Evolutionary conservation across 2,113 vertebrate genomes (phyloP).

Genomic region (Lophotis ruficrista): DNA sequence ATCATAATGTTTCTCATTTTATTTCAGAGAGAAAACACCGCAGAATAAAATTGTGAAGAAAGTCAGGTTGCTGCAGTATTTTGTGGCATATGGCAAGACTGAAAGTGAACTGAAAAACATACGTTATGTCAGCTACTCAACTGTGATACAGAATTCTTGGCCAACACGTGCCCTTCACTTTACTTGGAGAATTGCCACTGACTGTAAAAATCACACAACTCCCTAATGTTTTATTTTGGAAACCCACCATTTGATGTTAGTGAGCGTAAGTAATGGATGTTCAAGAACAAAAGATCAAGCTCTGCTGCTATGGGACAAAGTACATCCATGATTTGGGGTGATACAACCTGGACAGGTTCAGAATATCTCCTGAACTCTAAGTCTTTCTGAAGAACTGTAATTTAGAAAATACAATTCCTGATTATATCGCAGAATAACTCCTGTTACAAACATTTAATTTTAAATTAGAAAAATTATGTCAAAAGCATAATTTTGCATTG

Average conservation of each 20-base stretch:
- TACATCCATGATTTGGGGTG: neutral
- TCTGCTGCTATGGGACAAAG: neutral
- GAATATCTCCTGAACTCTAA: neutral
- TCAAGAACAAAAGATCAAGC: slow-evolving; percentile 21
- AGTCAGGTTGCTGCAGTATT: slow-evolving; percentile 57
- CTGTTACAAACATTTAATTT: neutral
- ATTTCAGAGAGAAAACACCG: neutral
- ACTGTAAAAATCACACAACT: slow-evolving; percentile 39
- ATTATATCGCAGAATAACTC: neutral
- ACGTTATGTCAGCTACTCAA: slow-evolving; percentile 68
- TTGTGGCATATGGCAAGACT: slow-evolving; percentile 70
- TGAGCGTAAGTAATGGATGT: neutral
- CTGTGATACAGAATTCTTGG: slow-evolving; percentile 2
- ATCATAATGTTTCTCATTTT: slow-evolving; percentile 26
- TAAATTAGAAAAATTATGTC: neutral
- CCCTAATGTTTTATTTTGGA: slow-evolving; percentile 34
- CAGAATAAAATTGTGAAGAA: neutral
- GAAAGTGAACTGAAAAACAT: slow-evolving; percentile 67
- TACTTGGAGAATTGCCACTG: slow-evolving; percentile 55
- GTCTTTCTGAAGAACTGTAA: neutral
- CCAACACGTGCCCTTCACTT: slow-evolving; percentile 59
- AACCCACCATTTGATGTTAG: neutral
- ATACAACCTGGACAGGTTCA: neutral
- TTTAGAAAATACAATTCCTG: neutral
- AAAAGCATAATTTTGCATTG: neutral